A percentile compares a stretch with the other conserved stretches of the same genome.
These are phyloP conservation scores for Sphaerophoria rueppellii DNA, from an alignment of 2,888 invertebrate genomes.

Conservation along the genomic window DNA sequence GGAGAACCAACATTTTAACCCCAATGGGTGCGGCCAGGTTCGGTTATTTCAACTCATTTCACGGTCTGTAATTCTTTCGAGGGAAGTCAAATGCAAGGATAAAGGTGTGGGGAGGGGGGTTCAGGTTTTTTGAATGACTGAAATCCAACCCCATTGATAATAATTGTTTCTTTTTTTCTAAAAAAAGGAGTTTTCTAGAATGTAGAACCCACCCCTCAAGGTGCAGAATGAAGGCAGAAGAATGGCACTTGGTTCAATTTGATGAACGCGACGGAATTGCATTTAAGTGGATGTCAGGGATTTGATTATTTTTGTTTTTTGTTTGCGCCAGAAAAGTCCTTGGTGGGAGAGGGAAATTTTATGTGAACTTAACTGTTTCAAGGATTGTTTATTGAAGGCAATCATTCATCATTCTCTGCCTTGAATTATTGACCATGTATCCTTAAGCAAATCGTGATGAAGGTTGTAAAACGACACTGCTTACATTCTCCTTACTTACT, in stretches of 20 bases:
- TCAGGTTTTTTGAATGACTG: constrained; percentile 46
- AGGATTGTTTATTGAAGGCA: no score
- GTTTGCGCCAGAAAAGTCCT: background rate
- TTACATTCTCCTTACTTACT: no score
- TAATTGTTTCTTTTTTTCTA: constrained; percentile 3
- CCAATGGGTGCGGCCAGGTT: constrained; percentile 45
- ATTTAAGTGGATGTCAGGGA: constrained; percentile 58
- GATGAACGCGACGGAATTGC: constrained; percentile 52
- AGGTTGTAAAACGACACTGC: no score
- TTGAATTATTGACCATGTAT: no score
- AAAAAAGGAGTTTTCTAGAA: background rate
- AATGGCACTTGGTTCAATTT: constrained; percentile 65
- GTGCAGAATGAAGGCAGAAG: constrained; percentile 11
- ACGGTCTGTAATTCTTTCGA: constrained; percentile 70
- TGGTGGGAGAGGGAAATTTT: background rate
- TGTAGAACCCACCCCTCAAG: background rate
- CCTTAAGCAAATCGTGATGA: no score
- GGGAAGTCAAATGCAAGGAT: constrained; percentile 61
- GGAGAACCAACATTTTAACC: constrained; percentile 40
- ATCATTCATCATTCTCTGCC: no score
- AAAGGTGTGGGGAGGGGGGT: constrained; percentile 39
- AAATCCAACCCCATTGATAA: constrained; percentile 53
- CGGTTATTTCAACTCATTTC: constrained; percentile 71
- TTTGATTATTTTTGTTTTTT: constrained; percentile 13
- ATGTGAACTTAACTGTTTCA: background rate